Conservation (phyloP, 2,888 invertebrate species). For the Lamellibrachia columna region DNA sequence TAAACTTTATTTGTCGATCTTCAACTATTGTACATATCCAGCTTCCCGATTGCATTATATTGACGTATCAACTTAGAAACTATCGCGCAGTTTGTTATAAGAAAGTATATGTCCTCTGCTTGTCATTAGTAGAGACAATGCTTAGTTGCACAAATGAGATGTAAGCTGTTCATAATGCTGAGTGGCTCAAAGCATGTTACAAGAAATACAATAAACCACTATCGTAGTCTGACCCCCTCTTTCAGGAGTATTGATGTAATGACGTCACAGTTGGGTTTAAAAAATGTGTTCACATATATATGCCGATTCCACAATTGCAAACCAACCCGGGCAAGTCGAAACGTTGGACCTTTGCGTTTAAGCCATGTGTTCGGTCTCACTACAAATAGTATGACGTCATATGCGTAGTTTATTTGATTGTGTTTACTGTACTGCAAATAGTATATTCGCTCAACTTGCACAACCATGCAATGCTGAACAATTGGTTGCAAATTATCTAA, state of each 20-base stretch:
- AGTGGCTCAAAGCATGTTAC: not conserved
- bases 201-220: not conserved
- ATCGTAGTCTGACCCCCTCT: not conserved
- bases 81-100: not conserved
- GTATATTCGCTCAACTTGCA: not conserved
- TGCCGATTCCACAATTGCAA: not conserved
- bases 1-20: not conserved
- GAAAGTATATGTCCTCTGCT: not conserved
- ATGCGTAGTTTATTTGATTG: not conserved
- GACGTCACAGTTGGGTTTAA: not conserved
- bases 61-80: not conserved
- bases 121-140: not conserved
- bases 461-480: not conserved
- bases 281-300: not conserved
- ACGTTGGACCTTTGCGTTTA: not conserved
- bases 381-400: not conserved
- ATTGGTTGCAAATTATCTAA: not conserved
- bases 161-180: not conserved
- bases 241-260: not conserved
- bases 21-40: not conserved
- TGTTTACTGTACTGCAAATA: not conserved
- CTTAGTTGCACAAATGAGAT: not conserved
- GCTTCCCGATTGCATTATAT: not conserved
- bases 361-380: not conserved
- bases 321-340: not conserved